Conservation (phyloP, 1,140 invertebrate species). For the Caenorhabditis inopinata region DNA sequence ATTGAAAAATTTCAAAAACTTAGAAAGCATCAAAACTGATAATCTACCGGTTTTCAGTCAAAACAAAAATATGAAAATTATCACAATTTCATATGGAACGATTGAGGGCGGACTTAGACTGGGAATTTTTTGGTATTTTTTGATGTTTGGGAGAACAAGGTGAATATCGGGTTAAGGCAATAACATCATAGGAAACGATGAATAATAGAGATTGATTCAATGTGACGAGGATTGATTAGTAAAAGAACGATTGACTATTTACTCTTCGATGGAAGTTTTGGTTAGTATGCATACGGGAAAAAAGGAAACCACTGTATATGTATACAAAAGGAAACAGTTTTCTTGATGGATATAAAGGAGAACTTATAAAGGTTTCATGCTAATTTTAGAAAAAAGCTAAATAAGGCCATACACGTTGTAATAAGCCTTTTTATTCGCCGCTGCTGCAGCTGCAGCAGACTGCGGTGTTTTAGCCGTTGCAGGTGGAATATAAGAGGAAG, state of each 20-base stretch:
- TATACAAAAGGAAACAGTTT: no score
- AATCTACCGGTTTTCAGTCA: conserved; percentile 1
- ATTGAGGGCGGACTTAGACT: conserved; percentile 1
- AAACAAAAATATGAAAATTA: conserved; percentile 22
- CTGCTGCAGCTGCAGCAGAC: neutral
- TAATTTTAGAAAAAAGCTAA: neutral
- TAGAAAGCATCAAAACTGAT: neutral
- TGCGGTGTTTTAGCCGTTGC: neutral
- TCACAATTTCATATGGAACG: conserved; percentile 29
- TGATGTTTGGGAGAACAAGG: neutral
- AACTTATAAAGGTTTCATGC: neutral
- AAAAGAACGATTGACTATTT: neutral
- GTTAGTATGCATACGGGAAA: neutral
- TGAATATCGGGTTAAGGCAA: neutral
- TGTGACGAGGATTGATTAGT: neutral
- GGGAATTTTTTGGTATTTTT: neutral
- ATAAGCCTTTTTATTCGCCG: conserved; percentile 7
- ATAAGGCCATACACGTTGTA: conserved; percentile 10
- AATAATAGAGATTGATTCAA: conserved; percentile 11
- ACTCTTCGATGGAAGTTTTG: neutral
- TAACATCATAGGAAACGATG: neutral
- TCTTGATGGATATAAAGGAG: no score
- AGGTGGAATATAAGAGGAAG: neutral
- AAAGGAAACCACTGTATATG: neutral
- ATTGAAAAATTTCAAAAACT: neutral